phyloP scores from a whole-genome alignment of 2,888 invertebrate species.

The Limnephilus lunatus region DNA sequence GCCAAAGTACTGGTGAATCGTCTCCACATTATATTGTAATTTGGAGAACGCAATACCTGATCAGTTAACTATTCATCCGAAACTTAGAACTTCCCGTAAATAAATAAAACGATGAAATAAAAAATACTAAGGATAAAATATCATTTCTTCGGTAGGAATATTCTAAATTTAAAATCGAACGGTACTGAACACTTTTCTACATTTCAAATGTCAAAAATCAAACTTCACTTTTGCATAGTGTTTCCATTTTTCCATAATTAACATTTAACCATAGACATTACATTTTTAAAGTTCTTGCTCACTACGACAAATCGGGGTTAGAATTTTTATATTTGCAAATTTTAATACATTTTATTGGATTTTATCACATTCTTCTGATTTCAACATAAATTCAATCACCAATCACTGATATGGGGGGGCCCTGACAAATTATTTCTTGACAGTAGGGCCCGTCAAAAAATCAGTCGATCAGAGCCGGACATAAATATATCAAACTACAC shows the following conservation, averaged over 20 bases:
- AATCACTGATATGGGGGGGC: neutral
- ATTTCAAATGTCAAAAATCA: constrained; percentile 39
- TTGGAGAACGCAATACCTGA: neutral
- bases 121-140: neutral
- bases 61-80: neutral
- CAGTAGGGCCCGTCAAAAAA: no score
- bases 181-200: constrained; percentile 4
- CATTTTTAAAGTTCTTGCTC: neutral
- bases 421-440: no score
- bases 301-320: neutral
- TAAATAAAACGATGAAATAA: neutral
- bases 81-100: neutral
- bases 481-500: no score
- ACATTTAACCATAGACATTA: neutral
- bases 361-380: neutral
- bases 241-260: constrained; percentile 31
- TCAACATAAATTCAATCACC: neutral
- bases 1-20: constrained; percentile 61
- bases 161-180: constrained; percentile 47
- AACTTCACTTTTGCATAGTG: constrained; percentile 4
- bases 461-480: no score
- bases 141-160: neutral
- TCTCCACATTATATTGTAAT: constrained; percentile 59
- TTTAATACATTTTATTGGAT: neutral
- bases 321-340: neutral